Conservation (phyloP, 2,797 vertebrate species). For the Lithobates pipiens region DNA sequence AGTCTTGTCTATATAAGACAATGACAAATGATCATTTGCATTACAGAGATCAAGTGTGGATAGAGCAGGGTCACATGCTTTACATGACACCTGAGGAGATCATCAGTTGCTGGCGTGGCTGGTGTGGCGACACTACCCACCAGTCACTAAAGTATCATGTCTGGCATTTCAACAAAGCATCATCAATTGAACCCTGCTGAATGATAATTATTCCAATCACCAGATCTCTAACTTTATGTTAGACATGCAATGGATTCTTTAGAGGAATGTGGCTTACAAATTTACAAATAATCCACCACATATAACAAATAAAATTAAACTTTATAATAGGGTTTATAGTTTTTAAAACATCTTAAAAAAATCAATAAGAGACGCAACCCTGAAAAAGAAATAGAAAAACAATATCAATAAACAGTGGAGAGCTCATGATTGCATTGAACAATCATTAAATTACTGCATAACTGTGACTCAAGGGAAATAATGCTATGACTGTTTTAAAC, state of each 20-base stretch:
- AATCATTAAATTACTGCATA: conserved; percentile 64
- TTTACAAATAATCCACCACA: conserved; percentile 25
- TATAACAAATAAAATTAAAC: background rate
- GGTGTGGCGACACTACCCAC: conserved; percentile 86
- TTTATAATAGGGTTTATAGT: conserved; percentile 24
- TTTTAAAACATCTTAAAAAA: conserved; percentile 68
- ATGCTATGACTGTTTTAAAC: conserved; percentile 64
- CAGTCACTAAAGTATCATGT: conserved; percentile 89
- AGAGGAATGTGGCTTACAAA: conserved; percentile 51
- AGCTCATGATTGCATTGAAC: conserved; percentile 66
- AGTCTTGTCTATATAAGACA: conserved; percentile 69
- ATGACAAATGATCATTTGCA: conserved; percentile 73
- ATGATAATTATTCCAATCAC: conserved; percentile 81
- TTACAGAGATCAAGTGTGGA: conserved; percentile 77
- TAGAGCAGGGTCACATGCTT: conserved; percentile 77
- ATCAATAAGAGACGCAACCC: conserved; percentile 71
- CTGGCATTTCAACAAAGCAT: conserved; percentile 84
- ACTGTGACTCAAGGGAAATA: conserved; percentile 74
- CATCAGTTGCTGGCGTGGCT: conserved; percentile 89
- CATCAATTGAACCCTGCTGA: conserved; percentile 70
- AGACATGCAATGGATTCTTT: conserved; percentile 29
- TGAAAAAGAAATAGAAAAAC: conserved; percentile 56
- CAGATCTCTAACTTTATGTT: conserved; percentile 71
- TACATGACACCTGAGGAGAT: conserved; percentile 77
- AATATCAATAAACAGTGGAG: conserved; percentile 76